A percentile compares a stretch with the other conserved stretches of the same genome.
Conservation (phyloP, 2,797 vertebrate species). For the Podarcis siculus region DNA sequence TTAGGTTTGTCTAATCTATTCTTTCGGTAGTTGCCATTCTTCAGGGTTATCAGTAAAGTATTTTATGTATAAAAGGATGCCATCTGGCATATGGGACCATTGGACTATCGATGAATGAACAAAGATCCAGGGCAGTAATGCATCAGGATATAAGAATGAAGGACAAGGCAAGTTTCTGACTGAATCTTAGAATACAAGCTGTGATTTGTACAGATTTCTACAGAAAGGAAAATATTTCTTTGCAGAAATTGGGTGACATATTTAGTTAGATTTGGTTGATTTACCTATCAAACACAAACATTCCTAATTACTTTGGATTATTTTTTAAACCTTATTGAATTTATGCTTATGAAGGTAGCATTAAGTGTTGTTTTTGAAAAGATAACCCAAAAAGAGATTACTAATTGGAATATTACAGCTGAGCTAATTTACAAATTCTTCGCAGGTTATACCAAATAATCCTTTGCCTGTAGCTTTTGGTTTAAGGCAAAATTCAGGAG, state of each 20-base stretch:
- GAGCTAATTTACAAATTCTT: conserved; percentile 82
- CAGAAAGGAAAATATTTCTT: background rate
- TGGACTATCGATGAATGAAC: background rate
- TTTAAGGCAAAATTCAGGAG: conserved; percentile 77
- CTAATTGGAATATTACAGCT: conserved; percentile 75
- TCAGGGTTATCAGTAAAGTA: no score
- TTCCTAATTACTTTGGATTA: background rate
- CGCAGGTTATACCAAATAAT: conserved; percentile 78
- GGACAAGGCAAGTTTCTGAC: background rate
- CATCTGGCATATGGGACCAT: no score
- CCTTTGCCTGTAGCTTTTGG: conserved; percentile 81
- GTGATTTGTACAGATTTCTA: background rate
- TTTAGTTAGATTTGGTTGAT: background rate
- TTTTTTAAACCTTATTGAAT: background rate
- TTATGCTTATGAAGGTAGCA: background rate
- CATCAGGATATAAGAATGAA: background rate
- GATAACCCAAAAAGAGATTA: background rate
- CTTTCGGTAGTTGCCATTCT: no score
- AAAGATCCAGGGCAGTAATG: background rate
- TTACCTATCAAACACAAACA: background rate
- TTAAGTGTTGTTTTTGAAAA: background rate
- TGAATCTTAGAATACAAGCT: background rate
- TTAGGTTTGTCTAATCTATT: no score
- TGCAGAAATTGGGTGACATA: background rate
- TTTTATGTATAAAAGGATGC: background rate